Evolutionary conservation across 2,888 invertebrate genomes (phyloP).

Genomic region (Deroplatys truncata): DNA sequence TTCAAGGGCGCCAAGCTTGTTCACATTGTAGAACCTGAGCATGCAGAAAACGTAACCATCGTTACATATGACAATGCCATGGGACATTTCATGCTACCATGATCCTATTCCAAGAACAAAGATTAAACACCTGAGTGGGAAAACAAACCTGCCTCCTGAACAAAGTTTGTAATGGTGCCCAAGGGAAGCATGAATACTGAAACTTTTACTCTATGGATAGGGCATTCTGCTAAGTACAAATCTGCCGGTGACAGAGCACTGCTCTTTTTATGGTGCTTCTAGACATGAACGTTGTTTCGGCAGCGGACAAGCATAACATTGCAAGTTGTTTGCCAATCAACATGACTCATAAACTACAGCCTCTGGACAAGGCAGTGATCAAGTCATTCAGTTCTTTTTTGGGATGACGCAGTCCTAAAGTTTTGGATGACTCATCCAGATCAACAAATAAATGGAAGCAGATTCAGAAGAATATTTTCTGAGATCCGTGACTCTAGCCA

Average conservation of each 20-base stretch:
- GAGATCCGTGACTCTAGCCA: too few relatives aligned
- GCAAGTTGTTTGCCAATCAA: background rate
- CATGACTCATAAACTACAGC: background rate
- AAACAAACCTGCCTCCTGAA: background rate
- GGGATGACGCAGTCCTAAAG: background rate
- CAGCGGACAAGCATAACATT: background rate
- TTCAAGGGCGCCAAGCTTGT: conserved; percentile 37
- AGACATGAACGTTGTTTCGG: background rate
- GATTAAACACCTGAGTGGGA: background rate
- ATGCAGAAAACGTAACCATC: conserved; percentile 39
- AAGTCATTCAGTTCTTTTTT: background rate
- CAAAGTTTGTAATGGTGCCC: background rate
- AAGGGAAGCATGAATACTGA: background rate
- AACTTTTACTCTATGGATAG: background rate
- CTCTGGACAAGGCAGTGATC: background rate
- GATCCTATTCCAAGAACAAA: conserved; percentile 36
- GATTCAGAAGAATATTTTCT: too few relatives aligned
- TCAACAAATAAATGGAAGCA: too few relatives aligned
- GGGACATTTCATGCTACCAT: conserved; percentile 37
- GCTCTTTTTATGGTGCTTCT: background rate
- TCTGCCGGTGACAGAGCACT: background rate
- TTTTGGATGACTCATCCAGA: background rate
- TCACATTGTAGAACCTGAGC: conserved; percentile 37
- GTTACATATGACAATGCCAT: conserved; percentile 39
- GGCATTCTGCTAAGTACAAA: background rate